Conservation (phyloP, 2,113 vertebrate species). For the Mystacornis crossleyi region DNA sequence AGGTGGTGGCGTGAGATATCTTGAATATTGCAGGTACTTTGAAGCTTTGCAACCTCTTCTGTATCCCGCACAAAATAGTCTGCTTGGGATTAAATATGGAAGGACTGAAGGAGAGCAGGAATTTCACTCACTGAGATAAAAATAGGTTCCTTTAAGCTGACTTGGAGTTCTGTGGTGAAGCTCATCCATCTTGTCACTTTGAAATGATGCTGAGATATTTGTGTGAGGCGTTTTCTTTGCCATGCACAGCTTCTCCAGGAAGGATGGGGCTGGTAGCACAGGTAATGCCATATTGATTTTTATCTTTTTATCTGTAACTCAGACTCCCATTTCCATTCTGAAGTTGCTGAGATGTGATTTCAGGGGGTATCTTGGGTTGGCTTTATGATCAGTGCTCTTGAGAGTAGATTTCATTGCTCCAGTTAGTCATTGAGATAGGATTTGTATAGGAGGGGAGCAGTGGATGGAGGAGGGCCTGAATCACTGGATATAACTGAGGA, state of each 20-base stretch:
- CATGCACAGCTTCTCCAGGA: not conserved
- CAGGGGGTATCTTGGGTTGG: not conserved
- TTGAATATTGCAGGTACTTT: not conserved
- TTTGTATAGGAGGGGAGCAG: not conserved
- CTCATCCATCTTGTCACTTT: not conserved
- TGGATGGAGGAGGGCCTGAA: not conserved
- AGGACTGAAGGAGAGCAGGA: not conserved
- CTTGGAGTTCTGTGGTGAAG: slow-evolving; percentile 3
- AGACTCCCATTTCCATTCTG: not conserved
- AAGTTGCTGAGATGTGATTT: not conserved
- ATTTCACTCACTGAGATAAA: not conserved
- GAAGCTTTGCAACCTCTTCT: not conserved
- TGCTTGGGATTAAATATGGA: not conserved
- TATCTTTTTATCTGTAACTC: not conserved
- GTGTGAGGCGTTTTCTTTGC: not conserved
- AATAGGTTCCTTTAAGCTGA: slow-evolving; percentile 13
- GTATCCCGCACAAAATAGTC: not conserved
- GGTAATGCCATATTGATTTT: not conserved
- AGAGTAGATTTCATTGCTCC: not conserved
- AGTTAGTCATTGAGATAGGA: not conserved
- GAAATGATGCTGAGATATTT: not conserved
- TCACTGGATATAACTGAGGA: not conserved
- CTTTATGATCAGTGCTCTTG: not conserved
- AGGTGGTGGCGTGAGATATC: not conserved
- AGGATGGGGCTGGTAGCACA: not conserved